A percentile compares a stretch with the other conserved stretches of the same genome.
phyloP scores from a whole-genome alignment of 2,113 vertebrate genomes.

The Gasterosteus nipponicus region DNA sequence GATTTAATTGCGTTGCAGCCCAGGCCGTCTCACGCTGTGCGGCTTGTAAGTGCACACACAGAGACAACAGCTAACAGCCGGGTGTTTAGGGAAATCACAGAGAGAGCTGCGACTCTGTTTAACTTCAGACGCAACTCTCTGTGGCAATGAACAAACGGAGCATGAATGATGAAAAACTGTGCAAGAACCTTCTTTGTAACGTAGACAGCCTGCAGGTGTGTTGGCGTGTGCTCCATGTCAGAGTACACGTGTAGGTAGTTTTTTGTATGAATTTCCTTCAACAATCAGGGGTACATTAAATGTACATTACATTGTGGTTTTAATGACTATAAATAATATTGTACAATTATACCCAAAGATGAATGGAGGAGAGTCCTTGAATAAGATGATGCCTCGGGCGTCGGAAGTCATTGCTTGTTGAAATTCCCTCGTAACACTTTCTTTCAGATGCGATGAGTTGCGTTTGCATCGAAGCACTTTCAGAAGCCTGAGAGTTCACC shows the following conservation, averaged over 20 bases:
- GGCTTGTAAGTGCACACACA: neutral
- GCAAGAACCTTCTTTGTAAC: neutral
- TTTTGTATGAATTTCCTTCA: neutral
- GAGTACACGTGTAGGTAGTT: neutral
- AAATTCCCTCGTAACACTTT: neutral
- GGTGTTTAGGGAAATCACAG: neutral
- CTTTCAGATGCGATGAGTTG: neutral
- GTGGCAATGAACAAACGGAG: neutral
- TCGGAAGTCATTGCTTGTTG: neutral
- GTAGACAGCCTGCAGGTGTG: neutral
- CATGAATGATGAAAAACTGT: neutral
- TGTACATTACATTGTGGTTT: neutral
- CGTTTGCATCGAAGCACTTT: neutral
- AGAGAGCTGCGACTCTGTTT: slow-evolving; percentile 2
- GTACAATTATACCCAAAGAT: neutral
- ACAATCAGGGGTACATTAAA: neutral
- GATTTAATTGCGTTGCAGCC: neutral
- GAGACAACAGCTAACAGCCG: neutral
- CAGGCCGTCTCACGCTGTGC: neutral
- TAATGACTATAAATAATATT: neutral
- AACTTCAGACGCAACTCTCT: neutral
- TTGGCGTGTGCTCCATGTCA: neutral
- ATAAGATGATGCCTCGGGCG: neutral
- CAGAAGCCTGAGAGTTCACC: neutral
- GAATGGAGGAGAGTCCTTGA: neutral